Conservation (phyloP, 2,113 vertebrate genomes). For the Oreotragus oreotragus region DNA sequence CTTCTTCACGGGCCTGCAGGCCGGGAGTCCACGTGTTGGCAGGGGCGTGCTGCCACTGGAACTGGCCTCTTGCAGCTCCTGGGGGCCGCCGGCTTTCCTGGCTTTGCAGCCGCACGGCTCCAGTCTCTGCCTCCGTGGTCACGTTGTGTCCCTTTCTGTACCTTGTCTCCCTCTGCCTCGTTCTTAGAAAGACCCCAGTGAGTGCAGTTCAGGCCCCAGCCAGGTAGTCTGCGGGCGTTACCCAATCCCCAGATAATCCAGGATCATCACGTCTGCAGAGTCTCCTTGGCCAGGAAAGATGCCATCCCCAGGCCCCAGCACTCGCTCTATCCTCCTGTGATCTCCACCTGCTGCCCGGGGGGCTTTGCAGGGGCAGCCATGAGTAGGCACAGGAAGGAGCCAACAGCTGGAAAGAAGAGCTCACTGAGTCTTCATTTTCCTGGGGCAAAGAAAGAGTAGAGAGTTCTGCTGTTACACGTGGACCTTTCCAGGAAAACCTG, state of each 20-base stretch:
- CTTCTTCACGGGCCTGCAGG: neutral
- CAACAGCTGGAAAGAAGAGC: neutral
- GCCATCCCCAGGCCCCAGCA: neutral
- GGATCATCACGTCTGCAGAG: neutral
- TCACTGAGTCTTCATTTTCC: neutral
- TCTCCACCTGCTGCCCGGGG: rapidly evolving
- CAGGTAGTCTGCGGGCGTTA: rapidly evolving
- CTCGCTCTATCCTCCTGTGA: rapidly evolving
- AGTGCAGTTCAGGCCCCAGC: no score
- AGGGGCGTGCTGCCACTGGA: rapidly evolving
- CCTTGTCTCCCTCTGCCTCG: neutral
- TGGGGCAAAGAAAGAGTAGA: neutral
- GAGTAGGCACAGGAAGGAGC: neutral
- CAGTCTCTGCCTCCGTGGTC: neutral
- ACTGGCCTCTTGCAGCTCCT: neutral
- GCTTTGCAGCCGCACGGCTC: rapidly evolving
- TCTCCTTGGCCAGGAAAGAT: neutral
- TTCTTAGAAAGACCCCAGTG: neutral
- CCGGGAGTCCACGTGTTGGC: neutral
- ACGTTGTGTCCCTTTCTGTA: neutral
- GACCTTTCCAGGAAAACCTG: neutral
- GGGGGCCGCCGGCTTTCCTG: neutral
- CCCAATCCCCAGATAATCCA: neutral
- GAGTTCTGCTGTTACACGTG: neutral
- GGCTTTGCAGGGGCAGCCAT: neutral